Base-by-base conservation (phyloP, 2,797 vertebrate species). In the Nasua narica region DNA sequence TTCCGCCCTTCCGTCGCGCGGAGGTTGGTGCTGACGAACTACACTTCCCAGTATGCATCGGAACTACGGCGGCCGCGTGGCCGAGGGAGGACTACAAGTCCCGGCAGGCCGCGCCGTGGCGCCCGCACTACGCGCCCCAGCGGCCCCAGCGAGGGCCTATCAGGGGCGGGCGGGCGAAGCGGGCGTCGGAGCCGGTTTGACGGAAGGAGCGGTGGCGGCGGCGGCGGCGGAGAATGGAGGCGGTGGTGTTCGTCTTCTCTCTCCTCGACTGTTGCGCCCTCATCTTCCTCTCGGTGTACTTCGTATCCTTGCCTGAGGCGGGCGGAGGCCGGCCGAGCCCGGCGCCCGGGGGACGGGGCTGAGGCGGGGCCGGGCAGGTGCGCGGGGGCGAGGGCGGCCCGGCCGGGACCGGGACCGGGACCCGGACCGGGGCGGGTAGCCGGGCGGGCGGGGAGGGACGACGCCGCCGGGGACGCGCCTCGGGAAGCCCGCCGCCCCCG, bases 281-380 rank as follows among this genome's bases (percentile, higher is more conserved):
- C 82, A 99, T 99, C 98, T 99, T 99, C 94, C 99, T 99, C 25
- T 99, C 99, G 0, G 99, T 99, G 2, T 99, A 99, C 97, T 99
- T 99, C 72, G 99, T 99, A 99, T 99, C 99, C 99, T 99, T 95
- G 54, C 6, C 32, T 98, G 48, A 3, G 74, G 48, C 84, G 67
- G 76, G 82, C 32, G 19, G 77, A 29, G 58, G 50, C 72, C 40
- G 52, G 62, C 82, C 37, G 43, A 40, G 60, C 37, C 37, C 6
- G 43, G 11, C 2, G 67, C 43, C 27, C 9, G 7, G 18, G 67
- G 37, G 27, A 5, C 23, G 23, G n/a, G 81, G 90, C 70, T 21
- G 84, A 19, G 90, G n/a, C 12, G 87, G 94, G 89, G 60, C 67
- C 9, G 56, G 74, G 72, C 92, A 37, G 82, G 78, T 83, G 89